A percentile compares a stretch with the other conserved stretches of the same genome.
Evolutionary conservation across 1,140 invertebrate genomes (phyloP).

Genomic region (Chrysopa pallens): DNA sequence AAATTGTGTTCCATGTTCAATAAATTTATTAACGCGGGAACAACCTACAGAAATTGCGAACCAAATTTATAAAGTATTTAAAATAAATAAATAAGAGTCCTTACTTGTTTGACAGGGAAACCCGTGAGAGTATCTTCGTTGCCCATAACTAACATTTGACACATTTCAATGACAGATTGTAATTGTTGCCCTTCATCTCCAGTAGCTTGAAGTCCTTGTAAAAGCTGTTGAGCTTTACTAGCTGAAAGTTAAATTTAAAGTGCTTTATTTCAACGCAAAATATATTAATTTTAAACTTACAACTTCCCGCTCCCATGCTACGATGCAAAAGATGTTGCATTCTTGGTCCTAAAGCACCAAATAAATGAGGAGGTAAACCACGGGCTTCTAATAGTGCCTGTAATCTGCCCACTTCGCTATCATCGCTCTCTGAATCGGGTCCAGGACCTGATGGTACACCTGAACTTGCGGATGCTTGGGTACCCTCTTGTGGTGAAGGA

Average conservation of each 20-base stretch:
- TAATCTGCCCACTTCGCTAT: slow-evolving; percentile 72
- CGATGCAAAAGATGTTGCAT: slow-evolving; percentile 95
- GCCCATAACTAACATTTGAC: slow-evolving; percentile 96
- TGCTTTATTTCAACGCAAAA: not conserved
- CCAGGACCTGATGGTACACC: slow-evolving; percentile 11
- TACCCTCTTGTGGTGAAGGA: slow-evolving; percentile 19
- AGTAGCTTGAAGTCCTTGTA: slow-evolving; percentile 81
- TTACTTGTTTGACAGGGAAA: slow-evolving; percentile 81
- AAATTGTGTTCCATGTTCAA: slow-evolving; percentile 94
- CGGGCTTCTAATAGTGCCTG: slow-evolving; percentile 85
- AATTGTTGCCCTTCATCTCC: slow-evolving; percentile 94
- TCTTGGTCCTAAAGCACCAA: slow-evolving; percentile 83
- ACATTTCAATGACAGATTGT: slow-evolving; percentile 97
- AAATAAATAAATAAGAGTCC: too few relatives aligned
- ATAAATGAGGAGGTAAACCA: slow-evolving; percentile 86
- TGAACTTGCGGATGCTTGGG: slow-evolving; percentile 16
- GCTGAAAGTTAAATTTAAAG: slow-evolving; percentile 27
- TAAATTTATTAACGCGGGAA: slow-evolving; percentile 79
- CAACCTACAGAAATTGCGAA: slow-evolving; percentile 31
- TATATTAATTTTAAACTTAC: slow-evolving; percentile 24
- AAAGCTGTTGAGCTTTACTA: slow-evolving; percentile 83
- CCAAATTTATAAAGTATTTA: too few relatives aligned
- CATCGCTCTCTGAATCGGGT: slow-evolving; percentile 46
- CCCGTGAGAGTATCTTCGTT: slow-evolving; percentile 97
- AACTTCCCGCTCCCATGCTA: slow-evolving; percentile 72